Evolutionary conservation across 2,888 invertebrate species (phyloP).

Genomic region (Acrocyrtus sp.): DNA sequence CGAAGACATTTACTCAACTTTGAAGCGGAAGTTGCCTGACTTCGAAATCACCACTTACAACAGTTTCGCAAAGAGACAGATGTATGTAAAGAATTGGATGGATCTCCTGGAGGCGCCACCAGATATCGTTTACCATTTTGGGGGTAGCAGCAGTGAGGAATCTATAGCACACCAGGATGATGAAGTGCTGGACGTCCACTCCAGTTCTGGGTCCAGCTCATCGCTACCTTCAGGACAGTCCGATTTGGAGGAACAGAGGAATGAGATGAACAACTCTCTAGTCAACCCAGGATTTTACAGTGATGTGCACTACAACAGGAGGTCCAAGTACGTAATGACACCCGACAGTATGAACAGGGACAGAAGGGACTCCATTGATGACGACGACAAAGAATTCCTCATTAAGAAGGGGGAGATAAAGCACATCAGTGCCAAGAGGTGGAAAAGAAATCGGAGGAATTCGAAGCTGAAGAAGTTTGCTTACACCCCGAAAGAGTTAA

Average conservation of each 20-base stretch:
- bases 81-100: not conserved
- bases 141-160: not conserved
- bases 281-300: too few species aligned
- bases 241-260: too few species aligned
- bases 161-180: not conserved
- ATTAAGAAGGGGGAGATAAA: too few species aligned
- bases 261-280: too few species aligned
- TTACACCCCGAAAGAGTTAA: not conserved
- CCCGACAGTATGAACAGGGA: too few species aligned
- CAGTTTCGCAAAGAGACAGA: not conserved
- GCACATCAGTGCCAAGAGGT: conserved; percentile 7
- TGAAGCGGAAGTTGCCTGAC: too few species aligned
- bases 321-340: too few species aligned
- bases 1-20: not conserved
- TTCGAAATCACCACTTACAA: conserved; percentile 1
- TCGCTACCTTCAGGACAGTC: not conserved
- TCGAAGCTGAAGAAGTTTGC: not conserved
- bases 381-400: too few species aligned
- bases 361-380: too few species aligned
- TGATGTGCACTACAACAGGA: too few species aligned
- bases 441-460: not conserved
- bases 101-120: conserved; percentile 1
- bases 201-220: not conserved
- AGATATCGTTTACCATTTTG: conserved; percentile 26
- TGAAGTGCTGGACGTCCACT: not conserved